Base-by-base conservation (phyloP, 2,113 vertebrate species). In the Otus sunia region DNA sequence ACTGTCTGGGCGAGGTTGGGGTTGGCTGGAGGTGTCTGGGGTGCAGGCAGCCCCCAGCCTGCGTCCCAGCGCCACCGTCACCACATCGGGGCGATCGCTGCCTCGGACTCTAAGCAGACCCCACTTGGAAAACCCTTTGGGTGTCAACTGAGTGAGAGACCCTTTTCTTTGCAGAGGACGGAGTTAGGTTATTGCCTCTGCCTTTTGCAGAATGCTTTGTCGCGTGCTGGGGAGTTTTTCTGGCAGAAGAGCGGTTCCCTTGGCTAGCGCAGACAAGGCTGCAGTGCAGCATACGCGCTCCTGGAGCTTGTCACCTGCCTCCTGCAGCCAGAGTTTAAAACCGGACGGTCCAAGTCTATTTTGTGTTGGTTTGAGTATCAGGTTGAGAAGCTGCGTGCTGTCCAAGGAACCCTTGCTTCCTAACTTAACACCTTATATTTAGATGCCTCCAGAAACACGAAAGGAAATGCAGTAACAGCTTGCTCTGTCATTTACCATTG, bases 31-130 rank as follows among this genome's bases (percentile, higher is more conserved):
- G 55, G 59, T 8, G 34, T 9, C 20, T 15, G 8, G 7, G 11
- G 9, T 9, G 1, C 7, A 14, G 58, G 41, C 4, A 21, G 15
- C 30, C 29, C 47, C 69, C n/a, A 21, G 62, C 30, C 17, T 11
- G 32, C 0, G 22, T 4, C 30, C 68, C 9, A 9, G 39, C 5
- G 62, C 5, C 29, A 18, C 55, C 14, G 7, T 5, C 58, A 2
- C 1, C 9, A 16, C 18, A 13, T 15, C 1, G 2, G 26, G 6
- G 78, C 37, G 39, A 14, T 47, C 63, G 2, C 53, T 45, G 10
- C 3, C 4, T 10, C 62, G 6, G 37, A 4, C 49, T 41, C 41
- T 36, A 9, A 20, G 49, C 12, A 45, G 59, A 2, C 0, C 0
- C 29, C 37, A 1, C 82, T 60, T 32, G 58, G 50, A 55, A 34